Conservation (phyloP, 1,140 invertebrate genomes). For the Plodia interpunctella region DNA sequence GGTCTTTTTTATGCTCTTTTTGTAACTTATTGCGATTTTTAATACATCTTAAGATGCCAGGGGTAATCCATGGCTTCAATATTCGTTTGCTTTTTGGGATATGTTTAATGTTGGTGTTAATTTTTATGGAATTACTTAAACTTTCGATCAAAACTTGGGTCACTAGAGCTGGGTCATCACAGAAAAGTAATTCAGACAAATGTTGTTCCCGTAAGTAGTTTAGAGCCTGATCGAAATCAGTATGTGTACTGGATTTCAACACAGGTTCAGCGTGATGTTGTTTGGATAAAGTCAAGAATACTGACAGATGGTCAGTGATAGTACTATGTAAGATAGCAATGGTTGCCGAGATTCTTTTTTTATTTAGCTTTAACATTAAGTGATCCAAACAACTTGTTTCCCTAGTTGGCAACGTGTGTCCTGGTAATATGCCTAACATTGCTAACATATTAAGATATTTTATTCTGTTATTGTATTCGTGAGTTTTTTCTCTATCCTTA, state of each 20-base stretch:
- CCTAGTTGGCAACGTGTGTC: background rate
- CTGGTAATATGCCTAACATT: background rate
- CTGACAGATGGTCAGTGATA: background rate
- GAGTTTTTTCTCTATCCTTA: background rate
- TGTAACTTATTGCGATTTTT: background rate
- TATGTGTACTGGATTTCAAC: background rate
- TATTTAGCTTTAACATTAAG: background rate
- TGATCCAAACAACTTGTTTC: background rate
- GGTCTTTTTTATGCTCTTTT: background rate
- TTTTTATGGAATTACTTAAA: background rate
- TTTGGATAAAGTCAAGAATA: background rate
- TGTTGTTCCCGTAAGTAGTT: background rate
- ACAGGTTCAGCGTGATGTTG: background rate
- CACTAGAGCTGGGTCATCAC: background rate
- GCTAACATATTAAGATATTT: background rate
- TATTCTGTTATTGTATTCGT: background rate
- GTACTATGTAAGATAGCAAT: background rate
- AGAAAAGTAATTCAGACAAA: background rate
- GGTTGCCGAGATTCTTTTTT: background rate
- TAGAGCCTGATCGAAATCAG: background rate
- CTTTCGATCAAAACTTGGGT: background rate
- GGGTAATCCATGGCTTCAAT: background rate
- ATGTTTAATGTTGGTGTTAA: background rate
- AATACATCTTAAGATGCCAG: background rate
- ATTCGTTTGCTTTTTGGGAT: background rate